These are phyloP conservation scores for Eremophila alpestris DNA, from an alignment of 2,797 vertebrate genomes.

Conservation along the genomic window DNA sequence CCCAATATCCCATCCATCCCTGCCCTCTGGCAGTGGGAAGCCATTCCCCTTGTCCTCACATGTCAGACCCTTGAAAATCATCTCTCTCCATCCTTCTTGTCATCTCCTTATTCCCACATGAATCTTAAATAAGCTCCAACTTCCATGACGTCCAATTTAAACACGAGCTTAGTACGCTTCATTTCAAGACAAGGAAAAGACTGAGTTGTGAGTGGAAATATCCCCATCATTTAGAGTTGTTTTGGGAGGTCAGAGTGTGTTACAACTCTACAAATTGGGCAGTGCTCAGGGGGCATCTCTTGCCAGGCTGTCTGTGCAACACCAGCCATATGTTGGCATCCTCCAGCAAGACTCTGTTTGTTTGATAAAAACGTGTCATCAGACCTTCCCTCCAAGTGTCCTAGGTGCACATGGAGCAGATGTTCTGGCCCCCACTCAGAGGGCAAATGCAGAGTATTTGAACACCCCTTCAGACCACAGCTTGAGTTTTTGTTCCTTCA, in stretches of 20 bases:
- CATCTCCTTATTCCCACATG: not conserved
- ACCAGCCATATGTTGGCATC: not conserved
- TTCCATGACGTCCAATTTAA: not conserved
- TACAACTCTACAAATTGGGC: not conserved
- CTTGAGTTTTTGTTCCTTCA: not conserved
- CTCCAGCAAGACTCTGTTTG: not conserved
- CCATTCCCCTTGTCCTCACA: accelerated
- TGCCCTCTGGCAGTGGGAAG: not conserved
- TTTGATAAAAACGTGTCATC: accelerated
- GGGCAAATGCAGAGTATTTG: not conserved
- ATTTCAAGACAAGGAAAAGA: not conserved
- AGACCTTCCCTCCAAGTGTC: not conserved
- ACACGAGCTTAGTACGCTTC: accelerated
- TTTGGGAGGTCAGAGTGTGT: not conserved
- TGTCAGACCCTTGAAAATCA: not conserved
- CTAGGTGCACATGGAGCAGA: accelerated
- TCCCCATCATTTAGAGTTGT: not conserved
- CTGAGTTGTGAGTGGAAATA: not conserved
- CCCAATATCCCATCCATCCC: accelerated
- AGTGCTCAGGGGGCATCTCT: not conserved
- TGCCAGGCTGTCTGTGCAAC: not conserved
- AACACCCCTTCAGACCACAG: not conserved
- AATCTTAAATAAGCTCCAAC: not conserved
- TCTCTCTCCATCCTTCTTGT: not conserved
- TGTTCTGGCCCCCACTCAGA: not conserved